phyloP scores from a whole-genome alignment of 2,888 invertebrate genomes.

The Cylindroiulus punctatus region DNA sequence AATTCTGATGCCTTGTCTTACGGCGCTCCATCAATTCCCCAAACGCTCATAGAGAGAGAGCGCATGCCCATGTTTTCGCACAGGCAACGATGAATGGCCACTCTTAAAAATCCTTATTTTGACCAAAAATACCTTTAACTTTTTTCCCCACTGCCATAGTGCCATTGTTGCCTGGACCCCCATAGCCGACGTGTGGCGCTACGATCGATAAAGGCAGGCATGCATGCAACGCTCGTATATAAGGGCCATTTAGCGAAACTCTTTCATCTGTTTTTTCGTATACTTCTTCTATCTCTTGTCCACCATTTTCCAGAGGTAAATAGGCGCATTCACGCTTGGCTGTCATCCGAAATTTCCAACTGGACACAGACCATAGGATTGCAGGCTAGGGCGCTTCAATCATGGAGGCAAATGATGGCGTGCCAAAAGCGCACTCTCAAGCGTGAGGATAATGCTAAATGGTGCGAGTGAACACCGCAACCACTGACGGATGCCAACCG shows the following conservation, averaged over 20 bases:
- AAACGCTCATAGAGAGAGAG: not conserved
- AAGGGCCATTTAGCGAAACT: not conserved
- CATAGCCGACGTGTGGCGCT: not conserved
- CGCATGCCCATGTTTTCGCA: not conserved
- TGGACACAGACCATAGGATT: not conserved
- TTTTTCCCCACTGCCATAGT: not conserved
- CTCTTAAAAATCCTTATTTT: not conserved
- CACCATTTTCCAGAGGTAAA: not conserved
- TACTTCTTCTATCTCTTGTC: not conserved
- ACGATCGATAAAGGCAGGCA: not conserved
- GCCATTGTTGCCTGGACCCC: not conserved
- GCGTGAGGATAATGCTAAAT: not conserved
- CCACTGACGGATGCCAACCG: not conserved
- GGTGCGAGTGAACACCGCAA: slow-evolving; percentile 1
- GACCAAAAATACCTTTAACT: not conserved
- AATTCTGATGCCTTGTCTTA: not conserved
- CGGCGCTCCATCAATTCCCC: not conserved
- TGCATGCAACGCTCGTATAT: not conserved
- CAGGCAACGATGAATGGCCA: not conserved
- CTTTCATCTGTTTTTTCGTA: not conserved
- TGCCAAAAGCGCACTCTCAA: not conserved
- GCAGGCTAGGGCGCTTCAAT: not conserved
- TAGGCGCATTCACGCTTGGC: not conserved
- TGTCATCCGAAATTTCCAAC: not conserved
- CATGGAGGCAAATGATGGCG: not conserved